phyloP scores from a whole-genome alignment of 2,113 vertebrate species.

The Gadus macrocephalus region DNA sequence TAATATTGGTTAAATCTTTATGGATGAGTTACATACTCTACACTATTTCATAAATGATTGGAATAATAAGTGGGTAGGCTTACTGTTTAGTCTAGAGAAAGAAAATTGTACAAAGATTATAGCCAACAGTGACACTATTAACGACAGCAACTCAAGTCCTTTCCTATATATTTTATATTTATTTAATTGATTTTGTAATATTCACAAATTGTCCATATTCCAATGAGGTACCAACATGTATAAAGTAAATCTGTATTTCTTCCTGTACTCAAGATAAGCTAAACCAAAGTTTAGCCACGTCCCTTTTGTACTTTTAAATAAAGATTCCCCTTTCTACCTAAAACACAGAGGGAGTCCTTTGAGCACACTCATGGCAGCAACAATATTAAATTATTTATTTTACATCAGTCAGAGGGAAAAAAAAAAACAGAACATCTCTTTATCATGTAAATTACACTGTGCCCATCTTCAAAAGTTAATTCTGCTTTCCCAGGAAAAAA shows the following conservation, averaged over 20 bases:
- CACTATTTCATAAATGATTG: too few species aligned
- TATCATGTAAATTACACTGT: slow-evolving; percentile 3
- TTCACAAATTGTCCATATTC: slow-evolving; percentile 65
- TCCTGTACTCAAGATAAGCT: slow-evolving; percentile 67
- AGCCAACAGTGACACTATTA: too few species aligned
- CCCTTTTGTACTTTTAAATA: slow-evolving; percentile 91
- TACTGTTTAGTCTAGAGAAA: too few species aligned
- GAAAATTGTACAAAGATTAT: too few species aligned
- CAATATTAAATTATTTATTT: slow-evolving; percentile 27
- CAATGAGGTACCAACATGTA: slow-evolving; percentile 77
- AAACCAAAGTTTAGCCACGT: slow-evolving; percentile 86
- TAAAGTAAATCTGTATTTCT: slow-evolving; percentile 63
- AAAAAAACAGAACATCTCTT: too few species aligned
- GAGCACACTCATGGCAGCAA: slow-evolving; percentile 10
- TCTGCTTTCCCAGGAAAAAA: slow-evolving; percentile 34
- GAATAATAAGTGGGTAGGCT: too few species aligned
- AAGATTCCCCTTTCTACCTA: slow-evolving; percentile 72
- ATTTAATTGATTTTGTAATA: not conserved
- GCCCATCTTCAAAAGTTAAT: slow-evolving; percentile 18
- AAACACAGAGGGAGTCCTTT: slow-evolving; percentile 7
- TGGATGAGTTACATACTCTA: too few species aligned
- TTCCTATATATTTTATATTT: not conserved
- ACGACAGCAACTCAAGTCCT: not conserved
- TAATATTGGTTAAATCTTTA: too few species aligned
- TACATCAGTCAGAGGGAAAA: slow-evolving; percentile 10